Evolutionary conservation across 2,888 invertebrate genomes (phyloP).

Genomic region (Cheilosia scutellata): DNA sequence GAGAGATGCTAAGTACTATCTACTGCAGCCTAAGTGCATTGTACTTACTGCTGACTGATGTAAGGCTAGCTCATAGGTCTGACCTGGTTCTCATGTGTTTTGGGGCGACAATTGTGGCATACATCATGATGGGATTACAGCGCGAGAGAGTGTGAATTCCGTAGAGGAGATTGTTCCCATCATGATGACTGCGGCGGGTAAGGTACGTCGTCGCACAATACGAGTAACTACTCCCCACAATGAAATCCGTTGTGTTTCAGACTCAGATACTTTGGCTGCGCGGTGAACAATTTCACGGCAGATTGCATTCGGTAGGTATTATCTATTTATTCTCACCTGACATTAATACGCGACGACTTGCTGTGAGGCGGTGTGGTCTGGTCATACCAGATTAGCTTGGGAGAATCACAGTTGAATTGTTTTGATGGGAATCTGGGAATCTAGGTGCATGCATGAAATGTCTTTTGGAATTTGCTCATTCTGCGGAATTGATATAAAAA

Average conservation of each 20-base stretch:
- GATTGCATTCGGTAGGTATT: constrained; percentile 55
- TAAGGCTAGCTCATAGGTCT: constrained; percentile 59
- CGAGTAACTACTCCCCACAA: constrained; percentile 36
- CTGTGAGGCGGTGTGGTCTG: background rate
- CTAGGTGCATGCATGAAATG: constrained; percentile 1
- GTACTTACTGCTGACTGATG: constrained; percentile 40
- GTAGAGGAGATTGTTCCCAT: constrained; percentile 57
- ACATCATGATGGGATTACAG: constrained; percentile 54
- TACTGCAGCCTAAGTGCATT: constrained; percentile 33
- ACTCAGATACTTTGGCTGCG: background rate
- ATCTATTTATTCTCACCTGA: constrained; percentile 69
- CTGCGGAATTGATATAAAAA: background rate
- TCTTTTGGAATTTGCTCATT: background rate
- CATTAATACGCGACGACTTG: constrained; percentile 49
- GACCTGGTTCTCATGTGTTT: constrained; percentile 73
- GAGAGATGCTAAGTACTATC: constrained; percentile 37
- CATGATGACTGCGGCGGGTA: constrained; percentile 1
- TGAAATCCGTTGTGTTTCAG: constrained; percentile 63
- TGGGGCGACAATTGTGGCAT: constrained; percentile 65
- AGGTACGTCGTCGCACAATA: background rate
- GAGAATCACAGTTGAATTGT: background rate
- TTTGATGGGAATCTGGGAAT: constrained; percentile 28
- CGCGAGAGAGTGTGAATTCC: constrained; percentile 57
- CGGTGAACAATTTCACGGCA: constrained; percentile 64
- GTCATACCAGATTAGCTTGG: constrained; percentile 7